Conservation (phyloP, 1,140 invertebrate species). For the Scaptomyza graminum region DNA sequence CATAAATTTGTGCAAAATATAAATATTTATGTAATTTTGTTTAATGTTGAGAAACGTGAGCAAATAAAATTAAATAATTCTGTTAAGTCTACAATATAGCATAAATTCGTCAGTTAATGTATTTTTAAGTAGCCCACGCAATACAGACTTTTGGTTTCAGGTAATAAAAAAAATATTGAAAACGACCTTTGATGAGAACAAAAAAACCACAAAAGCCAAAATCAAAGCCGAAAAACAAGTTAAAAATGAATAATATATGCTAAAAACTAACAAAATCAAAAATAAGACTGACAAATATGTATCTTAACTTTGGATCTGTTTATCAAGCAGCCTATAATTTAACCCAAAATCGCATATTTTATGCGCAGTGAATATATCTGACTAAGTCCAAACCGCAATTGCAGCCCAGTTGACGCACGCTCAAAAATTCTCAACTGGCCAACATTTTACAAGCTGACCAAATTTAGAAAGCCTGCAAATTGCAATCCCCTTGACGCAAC, state of each 20-base stretch:
- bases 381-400: constrained; percentile 4
- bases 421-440: constrained; percentile 7
- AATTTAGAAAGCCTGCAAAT: constrained; percentile 73
- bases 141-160: constrained; percentile 6
- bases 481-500: constrained; percentile 34
- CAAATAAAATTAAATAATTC: constrained; percentile 31
- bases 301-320: constrained; percentile 16
- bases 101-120: constrained; percentile 30
- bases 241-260: constrained; percentile 73
- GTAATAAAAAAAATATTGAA: constrained; percentile 31
- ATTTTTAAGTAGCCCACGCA: constrained; percentile 23
- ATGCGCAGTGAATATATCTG: constrained; percentile 3
- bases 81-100: constrained; percentile 12
- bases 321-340: constrained; percentile 20
- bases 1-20: constrained; percentile 50
- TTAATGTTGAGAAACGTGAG: constrained; percentile 13
- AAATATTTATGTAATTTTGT: constrained; percentile 20
- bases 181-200: constrained; percentile 75
- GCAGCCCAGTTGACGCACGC: not conserved
- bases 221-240: constrained; percentile 65
- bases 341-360: constrained; percentile 28
- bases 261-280: constrained; percentile 50
- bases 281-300: constrained; percentile 52
- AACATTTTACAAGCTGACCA: constrained; percentile 37
- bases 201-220: constrained; percentile 55